Evolutionary conservation across 2,888 invertebrate species (phyloP), one percentile per base, ranked within the genome.

Genomic region (Resseliella maxima): DNA sequence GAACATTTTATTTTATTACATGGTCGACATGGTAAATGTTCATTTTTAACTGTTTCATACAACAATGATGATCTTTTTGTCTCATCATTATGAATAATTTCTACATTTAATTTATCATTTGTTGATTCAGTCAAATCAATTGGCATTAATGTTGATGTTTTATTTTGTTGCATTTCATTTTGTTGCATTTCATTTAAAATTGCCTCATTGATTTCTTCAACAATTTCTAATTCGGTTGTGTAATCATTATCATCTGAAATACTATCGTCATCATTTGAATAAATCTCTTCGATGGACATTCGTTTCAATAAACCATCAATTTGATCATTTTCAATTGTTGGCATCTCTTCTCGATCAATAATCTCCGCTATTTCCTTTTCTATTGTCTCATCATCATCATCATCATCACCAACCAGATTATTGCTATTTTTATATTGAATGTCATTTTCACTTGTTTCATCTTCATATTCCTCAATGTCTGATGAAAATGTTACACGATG

Each of bases 381-480:
- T 86, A 88, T 88, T n/a, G 86, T 86, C 59, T 87, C 87, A 10
- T 35, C 85, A 85, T 86, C 85, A 54, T 87, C 86, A 10, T 87
- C 46, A n/a, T n/a, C n/a, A n/a, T n/a, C n/a, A n/a, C n/a, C n/a
- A n/a, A n/a, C n/a, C n/a, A n/a, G n/a, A n/a, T n/a, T n/a, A n/a
- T n/a, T n/a, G n/a, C n/a, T n/a, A n/a, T n/a, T n/a, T 59, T 81
- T 87, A 54, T 87, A 86, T 35, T 87, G 36, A 24, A 12, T 41
- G 6, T 50, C 85, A 8, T 10, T 31, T 72, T 64, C 46, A 35
- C 41, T 24, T 8, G n/a, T 21, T 31, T 72, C 46, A 41, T 85
- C 5, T 88, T 92, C 93, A 87, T 91, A 93, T 85, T 92, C 91
- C 86, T 92, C 92, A 86, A 93, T 88, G 88, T 92, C 91, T 0